Conservation (phyloP, 2,888 invertebrate species). For the Callimorpha dominula region DNA sequence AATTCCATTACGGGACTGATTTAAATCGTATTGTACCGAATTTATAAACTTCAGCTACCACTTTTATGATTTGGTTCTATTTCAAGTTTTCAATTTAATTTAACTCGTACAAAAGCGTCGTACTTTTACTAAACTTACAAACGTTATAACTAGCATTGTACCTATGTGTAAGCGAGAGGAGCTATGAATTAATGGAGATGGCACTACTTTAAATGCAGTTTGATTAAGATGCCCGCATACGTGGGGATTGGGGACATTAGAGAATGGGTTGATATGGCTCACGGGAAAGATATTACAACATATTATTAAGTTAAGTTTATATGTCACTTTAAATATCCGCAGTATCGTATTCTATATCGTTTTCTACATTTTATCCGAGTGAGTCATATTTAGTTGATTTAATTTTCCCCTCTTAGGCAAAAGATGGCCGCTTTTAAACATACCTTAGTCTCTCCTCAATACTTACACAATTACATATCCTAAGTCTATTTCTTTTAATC, state of each 20-base stretch:
- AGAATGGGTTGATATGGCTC: constrained; percentile 10
- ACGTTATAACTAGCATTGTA: constrained; percentile 12
- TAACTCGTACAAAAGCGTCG: constrained; percentile 35
- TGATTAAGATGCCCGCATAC: constrained; percentile 50
- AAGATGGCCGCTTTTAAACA: too few species aligned
- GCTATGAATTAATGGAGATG: constrained; percentile 41
- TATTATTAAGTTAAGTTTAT: neutral
- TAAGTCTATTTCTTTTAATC: too few species aligned
- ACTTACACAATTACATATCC: neutral
- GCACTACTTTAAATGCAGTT: constrained; percentile 42
- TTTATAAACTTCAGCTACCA: constrained; percentile 35
- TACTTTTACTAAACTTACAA: constrained; percentile 32
- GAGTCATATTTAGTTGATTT: too few species aligned
- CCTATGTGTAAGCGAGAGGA: constrained; percentile 17
- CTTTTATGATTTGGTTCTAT: constrained; percentile 30
- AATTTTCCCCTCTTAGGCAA: too few species aligned
- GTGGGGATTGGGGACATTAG: constrained; percentile 32
- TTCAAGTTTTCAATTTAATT: constrained; percentile 61
- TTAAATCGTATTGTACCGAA: constrained; percentile 41
- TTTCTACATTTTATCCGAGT: neutral
- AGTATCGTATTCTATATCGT: neutral
- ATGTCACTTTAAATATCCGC: neutral
- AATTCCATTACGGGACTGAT: constrained; percentile 15
- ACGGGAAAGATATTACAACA: neutral
- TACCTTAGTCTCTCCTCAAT: too few species aligned